A percentile compares a stretch with the other conserved stretches of the same genome.
phyloP scores from a whole-genome alignment of 2,797 vertebrate species.

The Xiphophorus birchmanni region DNA sequence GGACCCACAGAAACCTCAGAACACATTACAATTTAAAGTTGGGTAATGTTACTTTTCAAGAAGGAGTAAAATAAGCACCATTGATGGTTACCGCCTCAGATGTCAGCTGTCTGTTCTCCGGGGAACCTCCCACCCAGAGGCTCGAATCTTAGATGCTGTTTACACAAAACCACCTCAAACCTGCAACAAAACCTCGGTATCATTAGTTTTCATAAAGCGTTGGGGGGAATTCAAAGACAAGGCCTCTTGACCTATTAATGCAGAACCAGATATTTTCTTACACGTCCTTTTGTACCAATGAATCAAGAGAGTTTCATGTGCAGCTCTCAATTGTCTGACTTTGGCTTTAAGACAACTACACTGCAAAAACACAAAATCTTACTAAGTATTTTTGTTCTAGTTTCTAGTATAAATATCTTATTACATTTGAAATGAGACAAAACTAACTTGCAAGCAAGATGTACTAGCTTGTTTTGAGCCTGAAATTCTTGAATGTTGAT shows the following conservation, averaged over 20 bases:
- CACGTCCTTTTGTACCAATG: background rate
- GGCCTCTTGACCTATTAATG: slow-evolving; percentile 2
- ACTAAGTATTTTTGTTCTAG: too few relatives aligned
- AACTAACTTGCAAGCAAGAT: too few relatives aligned
- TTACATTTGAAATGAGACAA: too few relatives aligned
- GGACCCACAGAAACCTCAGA: background rate
- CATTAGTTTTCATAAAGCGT: slow-evolving; percentile 15
- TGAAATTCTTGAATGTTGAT: too few relatives aligned
- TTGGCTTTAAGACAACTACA: background rate
- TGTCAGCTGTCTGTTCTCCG: slow-evolving; percentile 3
- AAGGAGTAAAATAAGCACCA: background rate
- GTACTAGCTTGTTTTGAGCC: too few relatives aligned
- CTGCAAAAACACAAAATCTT: too few relatives aligned
- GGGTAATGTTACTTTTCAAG: background rate
- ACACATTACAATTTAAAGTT: background rate
- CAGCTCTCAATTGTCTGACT: background rate
- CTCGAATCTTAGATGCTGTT: slow-evolving; percentile 20
- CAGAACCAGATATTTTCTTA: slow-evolving; percentile 8
- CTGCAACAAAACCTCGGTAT: background rate
- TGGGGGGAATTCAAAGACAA: slow-evolving; percentile 4
- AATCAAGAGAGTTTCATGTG: background rate
- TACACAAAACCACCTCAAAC: slow-evolving; percentile 9
- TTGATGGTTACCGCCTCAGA: background rate
- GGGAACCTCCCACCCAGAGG: slow-evolving; percentile 31
- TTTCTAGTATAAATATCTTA: too few relatives aligned